Evolutionary conservation across 2,888 invertebrate genomes (phyloP).

Genomic region (Caenorhabditis macrosperma): DNA sequence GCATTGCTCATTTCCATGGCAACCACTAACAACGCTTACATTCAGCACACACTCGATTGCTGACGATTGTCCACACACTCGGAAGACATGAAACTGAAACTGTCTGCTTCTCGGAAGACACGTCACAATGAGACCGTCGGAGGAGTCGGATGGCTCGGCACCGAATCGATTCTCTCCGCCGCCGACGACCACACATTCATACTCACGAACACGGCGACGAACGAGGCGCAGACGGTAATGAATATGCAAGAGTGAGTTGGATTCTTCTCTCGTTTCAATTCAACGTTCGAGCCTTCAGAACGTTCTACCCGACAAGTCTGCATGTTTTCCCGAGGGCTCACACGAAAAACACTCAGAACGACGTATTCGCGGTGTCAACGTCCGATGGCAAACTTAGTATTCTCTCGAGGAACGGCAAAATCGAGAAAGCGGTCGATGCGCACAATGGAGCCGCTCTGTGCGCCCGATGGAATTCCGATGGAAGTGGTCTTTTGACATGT

Average conservation of each 20-base stretch:
- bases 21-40: too few species aligned
- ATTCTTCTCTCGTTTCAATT: neutral
- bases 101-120: constrained; percentile 84
- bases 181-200: constrained; percentile 93
- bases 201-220: constrained; percentile 79
- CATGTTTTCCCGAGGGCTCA: constrained; percentile 66
- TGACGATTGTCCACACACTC: neutral
- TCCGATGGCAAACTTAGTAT: constrained; percentile 87
- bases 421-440: constrained; percentile 93
- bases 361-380: constrained; percentile 64
- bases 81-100: constrained; percentile 57
- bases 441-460: constrained; percentile 90
- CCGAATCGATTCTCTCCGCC: constrained; percentile 92
- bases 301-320: constrained; percentile 63
- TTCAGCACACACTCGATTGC: neutral
- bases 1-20: constrained; percentile 11
- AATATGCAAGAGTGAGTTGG: constrained; percentile 59
- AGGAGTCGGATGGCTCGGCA: constrained; percentile 93
- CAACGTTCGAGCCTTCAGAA: constrained; percentile 26
- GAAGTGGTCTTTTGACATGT: constrained; percentile 93
- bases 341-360: constrained; percentile 52
- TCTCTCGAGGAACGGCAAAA: constrained; percentile 90
- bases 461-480: constrained; percentile 95
- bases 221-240: constrained; percentile 59
- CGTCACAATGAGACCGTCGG: constrained; percentile 87